Base-by-base conservation (phyloP, 30 jellyfish, hydroid and myxozoan genomes). In the Catostylus mosaicus region DNA sequence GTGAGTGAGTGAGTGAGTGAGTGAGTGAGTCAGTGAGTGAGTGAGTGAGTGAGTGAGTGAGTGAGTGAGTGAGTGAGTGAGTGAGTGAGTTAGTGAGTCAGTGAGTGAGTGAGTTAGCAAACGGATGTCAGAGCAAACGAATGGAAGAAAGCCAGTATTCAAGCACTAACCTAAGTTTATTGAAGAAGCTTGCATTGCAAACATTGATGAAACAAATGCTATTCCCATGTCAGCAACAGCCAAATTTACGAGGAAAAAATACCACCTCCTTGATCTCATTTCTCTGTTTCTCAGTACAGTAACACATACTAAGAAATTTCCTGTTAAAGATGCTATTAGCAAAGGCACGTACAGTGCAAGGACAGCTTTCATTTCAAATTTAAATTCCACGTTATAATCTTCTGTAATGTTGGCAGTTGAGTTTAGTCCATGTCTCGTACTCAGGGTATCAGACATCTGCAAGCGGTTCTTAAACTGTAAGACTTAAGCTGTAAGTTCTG, bases 141-240 rank as follows among this genome's bases (percentile, higher is more conserved):
- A n/a, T n/a, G n/a, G n/a, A n/a, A n/a, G n/a, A n/a, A n/a, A n/a
- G n/a, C n/a, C n/a, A n/a, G n/a, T n/a, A n/a, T n/a, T n/a, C n/a
- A n/a, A n/a, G n/a, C n/a, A 40, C 84, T 2, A 10, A 73, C 84
- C 84, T 12, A 73, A 27, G 22, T 73, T 27, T 3, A 73, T 30
- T 4, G 48, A 46, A 26, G 84, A 71, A 1, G 34, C 52, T 47
- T 73, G 84, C 14, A 73, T 46, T 12, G 47, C 36, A 33, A 43
- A 71, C 47, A 73, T n/a, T 0, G 84, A 71, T 11, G 84, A 43
- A 30, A 73, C 26, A 19, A 73, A 34, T 23, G 72, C 84, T n/a
- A 73, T 43, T 22, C 84, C 72, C 84, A 73, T 73, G 50, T 73
- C 84, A n/a, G 84, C 84, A 23, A 73, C 33, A 2, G 84, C 48